These are phyloP conservation scores for Eurystomus gularis DNA, from an alignment of 2,113 vertebrate species.

Conservation along the genomic window DNA sequence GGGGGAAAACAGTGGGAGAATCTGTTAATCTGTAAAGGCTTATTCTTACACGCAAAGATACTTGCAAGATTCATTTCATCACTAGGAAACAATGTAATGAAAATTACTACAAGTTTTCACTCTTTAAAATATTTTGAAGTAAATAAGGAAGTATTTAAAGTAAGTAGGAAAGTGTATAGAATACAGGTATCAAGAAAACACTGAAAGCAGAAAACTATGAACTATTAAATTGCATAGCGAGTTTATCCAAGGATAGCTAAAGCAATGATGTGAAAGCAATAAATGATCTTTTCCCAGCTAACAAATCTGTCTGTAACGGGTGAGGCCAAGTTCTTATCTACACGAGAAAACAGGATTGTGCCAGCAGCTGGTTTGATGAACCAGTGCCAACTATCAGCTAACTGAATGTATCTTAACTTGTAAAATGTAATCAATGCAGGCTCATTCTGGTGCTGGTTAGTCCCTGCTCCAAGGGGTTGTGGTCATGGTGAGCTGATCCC, in stretches of 20 bases:
- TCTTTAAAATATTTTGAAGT: not conserved
- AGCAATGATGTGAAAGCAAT: constrained; percentile 51
- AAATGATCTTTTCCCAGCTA: constrained; percentile 58
- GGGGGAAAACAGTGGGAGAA: not conserved
- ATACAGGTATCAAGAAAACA: not conserved
- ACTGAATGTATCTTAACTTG: not conserved
- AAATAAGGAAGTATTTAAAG: not conserved
- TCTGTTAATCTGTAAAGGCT: not conserved
- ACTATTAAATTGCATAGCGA: not conserved
- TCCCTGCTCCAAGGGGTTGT: not conserved
- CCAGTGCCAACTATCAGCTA: constrained; percentile 3
- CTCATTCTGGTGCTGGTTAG: not conserved
- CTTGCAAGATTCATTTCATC: not conserved
- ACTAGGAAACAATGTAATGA: not conserved
- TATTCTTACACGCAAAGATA: not conserved
- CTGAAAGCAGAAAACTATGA: not conserved
- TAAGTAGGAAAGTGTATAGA: not conserved
- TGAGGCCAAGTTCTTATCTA: constrained; percentile 54
- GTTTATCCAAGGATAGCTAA: constrained; percentile 11
- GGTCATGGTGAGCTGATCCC: not conserved
- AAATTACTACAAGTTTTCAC: not conserved
- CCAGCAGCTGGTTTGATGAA: constrained; percentile 43
- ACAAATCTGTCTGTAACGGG: constrained; percentile 34
- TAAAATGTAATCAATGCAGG: not conserved
- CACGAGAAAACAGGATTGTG: constrained; percentile 13